Evolutionary conservation across 1,140 invertebrate genomes (phyloP), one percentile per base, ranked within the genome.

Genomic region (Uloborus diversus): DNA sequence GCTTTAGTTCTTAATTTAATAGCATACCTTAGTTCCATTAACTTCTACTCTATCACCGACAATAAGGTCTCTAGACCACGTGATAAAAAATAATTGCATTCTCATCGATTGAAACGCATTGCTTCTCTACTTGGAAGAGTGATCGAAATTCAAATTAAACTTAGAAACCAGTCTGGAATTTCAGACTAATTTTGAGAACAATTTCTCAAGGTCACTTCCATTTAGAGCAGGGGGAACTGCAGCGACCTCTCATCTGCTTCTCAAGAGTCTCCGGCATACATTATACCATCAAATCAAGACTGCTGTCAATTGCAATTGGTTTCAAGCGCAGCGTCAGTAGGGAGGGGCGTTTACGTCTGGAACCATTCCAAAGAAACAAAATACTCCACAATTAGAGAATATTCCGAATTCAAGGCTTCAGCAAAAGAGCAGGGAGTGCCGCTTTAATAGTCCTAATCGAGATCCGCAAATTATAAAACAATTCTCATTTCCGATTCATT

Each of bases 301-400:
- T 14, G 23, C 56, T 73, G 69, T 73, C 69, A 59, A 42, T 73
- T 35, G n/a, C 69, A 59, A 61, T 73, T 73, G 69, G 69, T 57
- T 28, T 13, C 9, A 59, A 73, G 59, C 23, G 14, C 35, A 61
- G 20, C 23, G 56, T 32, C 51, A 13, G 42, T 9, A 2, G 37
- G 35, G 23, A 37, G n/a, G 35, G 69, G 69, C 56, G 69, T 73
- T 61, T 28, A 17, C 20, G 25, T 13, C 32, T 9, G 23, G 30
- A 37, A 20, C 23, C 4, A 28, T 3, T 56, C 51, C 4, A 25
- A n/a, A 32, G 23, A 17, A 53, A n/a, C 66, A 28, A 27, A 14
- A 32, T n/a, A 66, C 64, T n/a, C 25, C 47, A 56, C 66, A 69
- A 69, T 69, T 69, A 69, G 56, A 69, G 20, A 13, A 30, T 30